Base-by-base conservation (phyloP, 2,888 invertebrate genomes). In the Adineta ricciae region DNA sequence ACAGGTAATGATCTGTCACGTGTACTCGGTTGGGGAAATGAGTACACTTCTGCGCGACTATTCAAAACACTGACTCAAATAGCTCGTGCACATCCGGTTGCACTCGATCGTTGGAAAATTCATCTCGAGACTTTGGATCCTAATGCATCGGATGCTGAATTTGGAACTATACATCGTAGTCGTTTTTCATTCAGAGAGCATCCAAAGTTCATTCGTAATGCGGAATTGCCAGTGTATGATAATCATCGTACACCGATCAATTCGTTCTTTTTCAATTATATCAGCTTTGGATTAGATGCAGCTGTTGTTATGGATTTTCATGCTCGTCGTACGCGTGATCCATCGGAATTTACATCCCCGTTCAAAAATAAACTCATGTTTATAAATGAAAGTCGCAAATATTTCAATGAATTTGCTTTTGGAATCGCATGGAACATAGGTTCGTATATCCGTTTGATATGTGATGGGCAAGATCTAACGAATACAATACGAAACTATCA, bases 1-100 rank as follows among this genome's bases (percentile, higher is more conserved):
- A 96, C 96, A 0, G 96, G 96, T 84, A 96, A 96, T 90, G 96
- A 96, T 90, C 92, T 96, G 88, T 96, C 96, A 0, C 92, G 96
- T 9, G 96, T 96, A 9, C 91, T 96, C 32, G 56, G 83, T 21
- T 83, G 84, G 84, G 84, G 86, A 36, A 4, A 52, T n/a, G n/a
- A 56, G 38, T 52, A 52, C 9, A 21, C 9, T 32, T 9, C 16
- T 1, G 27, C 14, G 32, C 64, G 16, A 64, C 16, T 64, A 16
- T 16, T 64, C 3, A 46, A 16, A 82, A 41, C 24, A 21, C 2
- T 46, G 21, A 21, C n/a, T 7, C 82, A 46, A 82, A 82, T 46
- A 19, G 24, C 8, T 82, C 3, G 41, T n/a, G 46, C 46, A 41
- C 82, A 46, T 14, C 21, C n/a, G 24, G 7, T 41, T 2, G 1